A percentile compares a stretch with the other conserved stretches of the same genome.
Conservation (phyloP, 2,113 vertebrate genomes). For the Nycticryphes semicollaris region DNA sequence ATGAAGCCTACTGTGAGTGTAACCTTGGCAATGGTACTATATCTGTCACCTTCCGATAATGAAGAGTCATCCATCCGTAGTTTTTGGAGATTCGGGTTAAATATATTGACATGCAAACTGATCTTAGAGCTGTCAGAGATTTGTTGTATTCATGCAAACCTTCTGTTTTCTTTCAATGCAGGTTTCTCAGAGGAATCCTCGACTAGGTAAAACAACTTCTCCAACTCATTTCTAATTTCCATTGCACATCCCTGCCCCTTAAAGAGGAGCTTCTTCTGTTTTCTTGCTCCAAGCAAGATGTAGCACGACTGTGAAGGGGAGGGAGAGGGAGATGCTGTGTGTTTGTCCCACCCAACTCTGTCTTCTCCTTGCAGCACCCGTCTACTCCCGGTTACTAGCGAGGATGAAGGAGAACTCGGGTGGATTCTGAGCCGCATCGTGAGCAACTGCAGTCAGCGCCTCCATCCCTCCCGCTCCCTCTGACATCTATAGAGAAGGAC, state of each 20-base stretch:
- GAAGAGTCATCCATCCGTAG: background rate
- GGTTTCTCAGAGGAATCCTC: constrained; percentile 71
- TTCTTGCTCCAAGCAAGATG: background rate
- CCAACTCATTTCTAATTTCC: background rate
- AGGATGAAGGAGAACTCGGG: constrained; percentile 71
- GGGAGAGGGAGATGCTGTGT: background rate
- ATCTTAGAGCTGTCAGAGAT: background rate
- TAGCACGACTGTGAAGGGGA: background rate
- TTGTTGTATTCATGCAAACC: background rate
- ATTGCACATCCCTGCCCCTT: rapidly evolving
- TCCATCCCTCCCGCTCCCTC: background rate
- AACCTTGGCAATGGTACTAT: background rate
- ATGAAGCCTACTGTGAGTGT: background rate
- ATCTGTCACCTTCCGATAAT: background rate
- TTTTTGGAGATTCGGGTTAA: background rate
- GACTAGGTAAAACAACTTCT: constrained; percentile 72
- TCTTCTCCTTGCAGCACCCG: constrained; percentile 66
- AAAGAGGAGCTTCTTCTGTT: background rate
- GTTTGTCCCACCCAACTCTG: background rate
- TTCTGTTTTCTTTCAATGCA: constrained; percentile 26
- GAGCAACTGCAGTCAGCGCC: background rate
- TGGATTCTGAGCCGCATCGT: background rate
- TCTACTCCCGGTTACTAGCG: constrained; percentile 72
- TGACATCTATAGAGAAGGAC: constrained; percentile 59
- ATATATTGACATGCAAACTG: background rate